Base-by-base conservation (phyloP, 1,140 invertebrate species). In the Ruditapes philippinarum region DNA sequence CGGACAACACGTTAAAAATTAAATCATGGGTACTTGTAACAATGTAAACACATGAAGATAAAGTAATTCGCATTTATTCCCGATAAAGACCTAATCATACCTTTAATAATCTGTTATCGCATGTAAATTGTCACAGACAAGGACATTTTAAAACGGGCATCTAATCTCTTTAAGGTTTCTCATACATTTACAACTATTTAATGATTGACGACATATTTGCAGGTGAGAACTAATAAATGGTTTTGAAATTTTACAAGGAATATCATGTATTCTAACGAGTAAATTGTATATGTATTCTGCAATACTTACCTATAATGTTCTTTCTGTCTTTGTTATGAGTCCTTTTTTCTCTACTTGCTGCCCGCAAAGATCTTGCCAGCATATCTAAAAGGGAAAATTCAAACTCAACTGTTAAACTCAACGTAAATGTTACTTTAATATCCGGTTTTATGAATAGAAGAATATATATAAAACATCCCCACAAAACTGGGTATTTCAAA, bases 401-500 rank as follows among this genome's bases (percentile, higher is more conserved):
- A n/a, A n/a, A n/a, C n/a, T n/a, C n/a, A n/a, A n/a, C n/a, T n/a
- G n/a, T n/a, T n/a, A n/a, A n/a, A n/a, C n/a, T n/a, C n/a, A n/a
- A n/a, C n/a, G n/a, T n/a, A n/a, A n/a, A n/a, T n/a, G n/a, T n/a
- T n/a, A n/a, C n/a, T n/a, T n/a, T n/a, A n/a, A n/a, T n/a, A n/a
- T n/a, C n/a, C n/a, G n/a, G n/a, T n/a, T n/a, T n/a, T n/a, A n/a
- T n/a, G n/a, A n/a, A n/a, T n/a, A n/a, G n/a, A n/a, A n/a, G n/a
- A n/a, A n/a, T n/a, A n/a, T n/a, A n/a, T n/a, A n/a, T n/a, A n/a
- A n/a, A n/a, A n/a, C n/a, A 45, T 45, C 14, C 42, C 28, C 36
- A 36, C 65, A 31, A 70, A 12, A 70, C 0, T 40, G 49, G 45
- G 28, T 38, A 57, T 28, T 78, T 78, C 45, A 78, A 78, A 78